phyloP scores from a whole-genome alignment of 1,140 invertebrate species.

The Drosophila saltans region DNA sequence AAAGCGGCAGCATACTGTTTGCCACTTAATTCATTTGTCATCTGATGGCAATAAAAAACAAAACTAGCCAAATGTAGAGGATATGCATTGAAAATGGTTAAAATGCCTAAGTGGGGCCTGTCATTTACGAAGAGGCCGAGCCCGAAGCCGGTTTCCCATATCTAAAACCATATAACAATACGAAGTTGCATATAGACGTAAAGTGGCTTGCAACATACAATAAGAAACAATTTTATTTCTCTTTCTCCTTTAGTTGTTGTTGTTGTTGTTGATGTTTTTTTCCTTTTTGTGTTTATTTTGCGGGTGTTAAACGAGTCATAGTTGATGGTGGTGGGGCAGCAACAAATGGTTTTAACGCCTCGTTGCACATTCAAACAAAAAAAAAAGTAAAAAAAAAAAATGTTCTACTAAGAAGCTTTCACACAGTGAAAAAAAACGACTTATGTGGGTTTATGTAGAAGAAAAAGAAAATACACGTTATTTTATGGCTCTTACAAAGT shows the following conservation, averaged over 20 bases:
- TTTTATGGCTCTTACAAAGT: no score
- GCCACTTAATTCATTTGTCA: constrained; percentile 63
- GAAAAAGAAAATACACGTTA: no score
- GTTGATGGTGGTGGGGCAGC: constrained; percentile 31
- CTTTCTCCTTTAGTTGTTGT: not conserved
- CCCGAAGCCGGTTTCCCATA: constrained; percentile 46
- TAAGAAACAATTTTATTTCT: constrained; percentile 49
- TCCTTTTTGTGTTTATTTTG: constrained; percentile 8
- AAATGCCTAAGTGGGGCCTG: constrained; percentile 40
- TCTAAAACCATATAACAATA: constrained; percentile 56
- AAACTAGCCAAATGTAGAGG: constrained; percentile 41
- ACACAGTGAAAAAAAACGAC: constrained; percentile 26
- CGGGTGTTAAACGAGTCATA: constrained; percentile 31
- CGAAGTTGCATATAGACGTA: constrained; percentile 52
- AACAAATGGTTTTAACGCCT: constrained; percentile 74
- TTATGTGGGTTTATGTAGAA: not conserved
- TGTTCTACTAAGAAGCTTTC: constrained; percentile 27
- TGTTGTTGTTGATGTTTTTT: not conserved
- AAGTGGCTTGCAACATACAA: no score
- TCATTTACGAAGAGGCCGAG: constrained; percentile 36
- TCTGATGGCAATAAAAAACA: constrained; percentile 38
- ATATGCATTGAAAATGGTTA: constrained; percentile 64
- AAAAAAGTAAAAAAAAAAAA: constrained; percentile 11
- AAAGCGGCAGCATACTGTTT: constrained; percentile 48
- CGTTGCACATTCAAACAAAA: constrained; percentile 51